Percentiles rank a stretch among this genome's conserved stretches.
Evolutionary conservation across 2,113 vertebrate species (phyloP).

Genomic region (Amphiprion ocellaris): DNA sequence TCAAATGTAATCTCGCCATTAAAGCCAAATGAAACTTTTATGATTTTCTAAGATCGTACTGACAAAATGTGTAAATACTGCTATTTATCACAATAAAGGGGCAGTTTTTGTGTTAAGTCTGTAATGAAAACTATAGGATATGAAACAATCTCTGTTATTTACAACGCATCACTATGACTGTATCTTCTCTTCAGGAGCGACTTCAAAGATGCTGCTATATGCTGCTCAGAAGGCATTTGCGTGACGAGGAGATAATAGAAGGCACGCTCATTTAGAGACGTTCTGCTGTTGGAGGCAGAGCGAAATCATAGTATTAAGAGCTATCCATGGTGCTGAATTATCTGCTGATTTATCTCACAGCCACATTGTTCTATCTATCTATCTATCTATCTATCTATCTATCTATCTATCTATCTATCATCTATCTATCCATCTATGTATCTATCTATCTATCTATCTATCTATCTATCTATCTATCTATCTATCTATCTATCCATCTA

Average conservation of each 20-base stretch:
- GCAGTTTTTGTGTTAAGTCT: background rate
- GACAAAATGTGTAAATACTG: conserved; percentile 8
- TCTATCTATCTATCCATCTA: background rate
- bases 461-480: too few species aligned
- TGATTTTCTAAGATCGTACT: conserved; percentile 10
- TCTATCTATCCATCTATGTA: background rate
- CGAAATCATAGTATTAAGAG: conserved; percentile 34
- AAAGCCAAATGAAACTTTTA: conserved; percentile 17
- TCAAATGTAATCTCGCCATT: background rate
- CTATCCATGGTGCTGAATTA: conserved; percentile 45
- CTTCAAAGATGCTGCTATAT: conserved; percentile 38
- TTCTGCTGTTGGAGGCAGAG: conserved; percentile 36
- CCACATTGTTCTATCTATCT: background rate
- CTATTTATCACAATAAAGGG: conserved; percentile 8
- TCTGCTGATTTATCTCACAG: background rate
- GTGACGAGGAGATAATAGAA: conserved; percentile 48
- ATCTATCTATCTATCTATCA: background rate
- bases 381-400: too few species aligned
- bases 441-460: too few species aligned
- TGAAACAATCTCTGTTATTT: conserved; percentile 33
- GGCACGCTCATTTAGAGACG: conserved; percentile 23
- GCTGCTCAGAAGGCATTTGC: conserved; percentile 40
- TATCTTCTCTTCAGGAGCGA: conserved; percentile 10
- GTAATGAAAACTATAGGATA: conserved; percentile 29
- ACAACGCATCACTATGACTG: conserved; percentile 30